phyloP scores from a whole-genome alignment of 2,888 invertebrate genomes.

The Hirtodrosophila histrioides region DNA sequence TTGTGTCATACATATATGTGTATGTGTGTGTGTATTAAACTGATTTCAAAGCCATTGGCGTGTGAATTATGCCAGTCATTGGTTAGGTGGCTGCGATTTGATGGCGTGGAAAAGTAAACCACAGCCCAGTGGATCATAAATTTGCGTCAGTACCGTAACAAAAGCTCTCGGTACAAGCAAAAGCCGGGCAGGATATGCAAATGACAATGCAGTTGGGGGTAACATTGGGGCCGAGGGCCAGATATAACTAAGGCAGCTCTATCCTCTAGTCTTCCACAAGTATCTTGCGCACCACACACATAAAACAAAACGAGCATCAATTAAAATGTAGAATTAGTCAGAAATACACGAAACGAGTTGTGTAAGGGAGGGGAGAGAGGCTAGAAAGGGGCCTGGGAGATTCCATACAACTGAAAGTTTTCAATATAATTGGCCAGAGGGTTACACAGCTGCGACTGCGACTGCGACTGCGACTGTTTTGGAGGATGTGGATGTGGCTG shows the following conservation, averaged over 20 bases:
- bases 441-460: constrained; percentile 43
- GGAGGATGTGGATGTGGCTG: constrained; percentile 12
- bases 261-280: constrained; percentile 3
- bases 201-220: constrained; percentile 61
- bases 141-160: constrained; percentile 26
- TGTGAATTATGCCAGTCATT: constrained; percentile 75
- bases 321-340: constrained; percentile 70
- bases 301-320: constrained; percentile 67
- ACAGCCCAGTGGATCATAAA: constrained; percentile 60
- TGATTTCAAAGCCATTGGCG: constrained; percentile 74
- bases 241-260: constrained; percentile 3
- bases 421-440: constrained; percentile 80
- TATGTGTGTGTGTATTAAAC: constrained; percentile 37
- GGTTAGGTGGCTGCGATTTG: constrained; percentile 66
- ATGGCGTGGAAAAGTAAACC: constrained; percentile 76
- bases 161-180: constrained; percentile 33
- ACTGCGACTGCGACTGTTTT: constrained; percentile 26
- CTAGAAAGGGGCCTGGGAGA: background rate
- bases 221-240: constrained; percentile 4
- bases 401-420: constrained; percentile 60
- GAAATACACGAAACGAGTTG: constrained; percentile 30
- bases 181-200: constrained; percentile 60
- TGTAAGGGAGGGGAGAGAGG: background rate
- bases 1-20: constrained; percentile 14
- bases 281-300: constrained; percentile 18